Conservation (phyloP, 2,797 vertebrate genomes). For the Knipowitschia caucasica region DNA sequence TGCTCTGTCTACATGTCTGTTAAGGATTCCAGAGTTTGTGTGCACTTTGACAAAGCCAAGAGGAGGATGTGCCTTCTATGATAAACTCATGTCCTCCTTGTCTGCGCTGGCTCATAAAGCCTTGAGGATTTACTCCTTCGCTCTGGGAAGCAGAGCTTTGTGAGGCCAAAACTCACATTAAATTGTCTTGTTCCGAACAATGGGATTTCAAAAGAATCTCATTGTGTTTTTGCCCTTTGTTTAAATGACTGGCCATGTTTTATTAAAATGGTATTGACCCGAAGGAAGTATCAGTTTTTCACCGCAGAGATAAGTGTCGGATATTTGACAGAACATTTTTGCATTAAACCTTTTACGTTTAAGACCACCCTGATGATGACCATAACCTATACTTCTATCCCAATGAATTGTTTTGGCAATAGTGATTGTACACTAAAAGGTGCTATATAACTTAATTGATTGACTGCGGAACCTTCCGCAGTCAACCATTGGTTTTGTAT, state of each 20-base stretch:
- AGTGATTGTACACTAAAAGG: too few relatives aligned
- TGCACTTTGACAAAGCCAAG: conserved; percentile 28
- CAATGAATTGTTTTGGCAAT: too few relatives aligned
- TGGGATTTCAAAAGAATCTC: conserved; percentile 14
- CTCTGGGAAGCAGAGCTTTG: conserved; percentile 30
- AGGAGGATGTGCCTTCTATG: conserved; percentile 39
- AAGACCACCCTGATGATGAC: conserved; percentile 12
- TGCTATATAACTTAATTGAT: too few relatives aligned
- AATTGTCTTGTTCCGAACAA: conserved; percentile 34
- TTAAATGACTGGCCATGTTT: conserved; percentile 27
- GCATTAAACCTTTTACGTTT: conserved; percentile 23
- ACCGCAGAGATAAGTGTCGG: conserved; percentile 7
- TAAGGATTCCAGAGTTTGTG: conserved; percentile 24
- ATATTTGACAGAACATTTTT: conserved; percentile 1
- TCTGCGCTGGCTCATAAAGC: conserved; percentile 37
- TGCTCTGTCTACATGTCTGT: conserved; percentile 9
- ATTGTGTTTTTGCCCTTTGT: conserved; percentile 15
- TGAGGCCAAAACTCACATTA: conserved; percentile 34
- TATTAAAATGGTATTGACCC: background rate
- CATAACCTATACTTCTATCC: background rate
- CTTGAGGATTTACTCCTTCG: conserved; percentile 41
- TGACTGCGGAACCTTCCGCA: too few relatives aligned
- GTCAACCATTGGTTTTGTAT: too few relatives aligned
- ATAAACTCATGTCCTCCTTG: conserved; percentile 41
- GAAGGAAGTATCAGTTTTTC: conserved; percentile 22